Evolutionary conservation across 2,888 invertebrate genomes (phyloP).

Genomic region (Trissolcus brochymenae): DNA sequence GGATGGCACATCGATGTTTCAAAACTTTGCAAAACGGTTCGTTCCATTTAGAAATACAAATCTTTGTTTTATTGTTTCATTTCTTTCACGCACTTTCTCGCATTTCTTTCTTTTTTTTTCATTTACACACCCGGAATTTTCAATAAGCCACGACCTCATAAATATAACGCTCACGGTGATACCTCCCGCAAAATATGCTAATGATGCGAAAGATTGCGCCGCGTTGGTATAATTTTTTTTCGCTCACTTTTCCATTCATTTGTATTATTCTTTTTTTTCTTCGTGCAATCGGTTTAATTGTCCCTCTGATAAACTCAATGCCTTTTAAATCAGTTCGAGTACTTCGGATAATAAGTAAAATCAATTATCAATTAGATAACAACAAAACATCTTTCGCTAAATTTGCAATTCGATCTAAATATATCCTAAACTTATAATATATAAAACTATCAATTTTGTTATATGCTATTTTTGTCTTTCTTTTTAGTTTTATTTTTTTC

Average conservation of each 20-base stretch:
- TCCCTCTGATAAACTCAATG: slow-evolving; percentile 51
- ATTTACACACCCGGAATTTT: slow-evolving; percentile 31
- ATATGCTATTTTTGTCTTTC: slow-evolving; percentile 5
- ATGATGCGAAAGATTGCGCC: slow-evolving; percentile 5
- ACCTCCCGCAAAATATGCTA: not conserved
- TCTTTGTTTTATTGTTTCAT: slow-evolving; percentile 21
- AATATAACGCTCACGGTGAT: slow-evolving; percentile 32
- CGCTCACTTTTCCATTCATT: not conserved
- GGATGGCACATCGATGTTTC: slow-evolving; percentile 36
- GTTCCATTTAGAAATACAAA: slow-evolving; percentile 49
- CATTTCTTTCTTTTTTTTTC: slow-evolving; percentile 1
- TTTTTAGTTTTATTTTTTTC: slow-evolving; percentile 13
- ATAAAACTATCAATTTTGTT: slow-evolving; percentile 5
- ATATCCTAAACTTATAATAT: not conserved
- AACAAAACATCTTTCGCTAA: slow-evolving; percentile 14
- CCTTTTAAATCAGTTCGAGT: slow-evolving; percentile 46
- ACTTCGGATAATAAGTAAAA: slow-evolving; percentile 55
- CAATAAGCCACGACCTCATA: slow-evolving; percentile 53
- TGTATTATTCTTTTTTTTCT: not conserved
- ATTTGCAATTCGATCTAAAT: slow-evolving; percentile 1
- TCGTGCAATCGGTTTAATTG: slow-evolving; percentile 35
- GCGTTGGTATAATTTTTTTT: slow-evolving; percentile 18
- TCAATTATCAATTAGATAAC: slow-evolving; percentile 8
- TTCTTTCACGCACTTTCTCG: slow-evolving; percentile 6
- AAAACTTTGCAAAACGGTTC: slow-evolving; percentile 47